Evolutionary conservation across 2,888 invertebrate genomes (phyloP).

Genomic region (Epistrophe grossulariae): DNA sequence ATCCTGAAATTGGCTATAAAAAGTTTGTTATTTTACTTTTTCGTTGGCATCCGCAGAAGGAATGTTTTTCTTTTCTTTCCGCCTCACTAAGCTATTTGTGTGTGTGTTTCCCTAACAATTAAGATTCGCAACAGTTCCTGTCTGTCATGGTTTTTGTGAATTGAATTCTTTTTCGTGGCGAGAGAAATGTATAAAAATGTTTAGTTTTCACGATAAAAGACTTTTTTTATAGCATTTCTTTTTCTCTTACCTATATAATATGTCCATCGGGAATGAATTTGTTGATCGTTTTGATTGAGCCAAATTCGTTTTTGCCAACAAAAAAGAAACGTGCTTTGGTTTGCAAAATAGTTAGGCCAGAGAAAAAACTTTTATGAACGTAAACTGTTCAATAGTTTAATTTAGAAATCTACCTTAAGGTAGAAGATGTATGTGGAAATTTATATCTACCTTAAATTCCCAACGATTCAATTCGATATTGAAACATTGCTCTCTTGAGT

Average conservation of each 20-base stretch:
- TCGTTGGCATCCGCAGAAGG: neutral
- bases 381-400: neutral
- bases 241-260: neutral
- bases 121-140: conserved; percentile 3
- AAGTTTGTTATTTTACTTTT: neutral
- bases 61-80: neutral
- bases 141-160: neutral
- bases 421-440: neutral
- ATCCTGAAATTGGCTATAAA: conserved; percentile 1
- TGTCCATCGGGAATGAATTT: neutral
- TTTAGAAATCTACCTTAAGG: neutral
- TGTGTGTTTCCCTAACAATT: neutral
- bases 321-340: neutral
- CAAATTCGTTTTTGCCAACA: neutral
- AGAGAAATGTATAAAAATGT: neutral
- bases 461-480: neutral
- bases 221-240: neutral
- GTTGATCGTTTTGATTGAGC: conserved; percentile 8
- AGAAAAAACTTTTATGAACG: neutral
- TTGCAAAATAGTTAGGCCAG: neutral
- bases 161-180: neutral
- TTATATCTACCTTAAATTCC: neutral
- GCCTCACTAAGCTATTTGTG: neutral
- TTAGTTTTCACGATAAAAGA: neutral
- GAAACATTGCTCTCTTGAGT: neutral